Base-by-base conservation (phyloP, 1,140 invertebrate species). In the Drosophila grimshawi region DNA sequence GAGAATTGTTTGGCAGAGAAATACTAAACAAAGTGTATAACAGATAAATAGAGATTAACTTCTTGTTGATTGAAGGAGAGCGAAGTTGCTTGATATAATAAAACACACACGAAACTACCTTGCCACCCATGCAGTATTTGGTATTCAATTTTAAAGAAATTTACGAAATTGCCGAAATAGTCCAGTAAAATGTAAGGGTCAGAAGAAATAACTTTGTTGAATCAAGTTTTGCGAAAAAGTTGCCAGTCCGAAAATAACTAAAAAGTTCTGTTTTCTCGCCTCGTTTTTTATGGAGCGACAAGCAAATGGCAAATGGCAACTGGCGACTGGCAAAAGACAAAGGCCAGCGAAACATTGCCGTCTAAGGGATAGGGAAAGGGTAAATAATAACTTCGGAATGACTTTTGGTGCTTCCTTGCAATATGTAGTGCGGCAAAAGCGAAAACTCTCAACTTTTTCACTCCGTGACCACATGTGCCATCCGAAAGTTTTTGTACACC, bases 201-300 rank as follows among this genome's bases (percentile, higher is more conserved):
- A 72, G 51, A 49, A 78, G 65, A 71, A 71, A 59, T 43, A 81
- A 79, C 80, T 85, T 80, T 86, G 71, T 80, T 76, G 68, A 76
- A 73, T 76, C 68, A 69, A 67, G 79, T 80, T 19, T 19, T 86
- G 76, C 76, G 72, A 74, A 86, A 57, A 86, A 88, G 83, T 86
- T 86, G 65, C 55, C 33, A 65, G 64, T 56, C 60, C 48, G 82
- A 86, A 72, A 43, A 43, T 19, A 78, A 78, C 69, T 72, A 61
- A 80, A 72, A 89, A 89, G 80, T 89, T 88, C 89, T 88, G 85
- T 88, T 89, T 88, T 89, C 77, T 80, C 85, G 77, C 83, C 85
- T 78, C 64, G 52, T 86, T 83, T 81, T 65, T 80, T 74, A 82
- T 80, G 76, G 51, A 86, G 70, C 78, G 78, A 76, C 81, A 86